Evolutionary conservation across 2,888 invertebrate species (phyloP).

Genomic region (Galeopsomyia nigrocyanea): DNA sequence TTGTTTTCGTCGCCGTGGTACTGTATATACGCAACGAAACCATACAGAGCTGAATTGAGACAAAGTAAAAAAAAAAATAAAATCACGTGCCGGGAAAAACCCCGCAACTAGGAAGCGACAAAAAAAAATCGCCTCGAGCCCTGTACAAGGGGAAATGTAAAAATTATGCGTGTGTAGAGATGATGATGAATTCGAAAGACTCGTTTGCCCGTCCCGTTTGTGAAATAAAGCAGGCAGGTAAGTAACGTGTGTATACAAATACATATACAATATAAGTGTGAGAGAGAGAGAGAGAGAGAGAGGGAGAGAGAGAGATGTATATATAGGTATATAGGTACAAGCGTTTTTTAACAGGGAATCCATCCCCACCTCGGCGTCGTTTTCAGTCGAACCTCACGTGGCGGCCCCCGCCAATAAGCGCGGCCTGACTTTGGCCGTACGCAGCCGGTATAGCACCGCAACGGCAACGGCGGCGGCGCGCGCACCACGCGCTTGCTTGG

Average conservation of each 20-base stretch:
- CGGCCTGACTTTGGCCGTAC: background rate
- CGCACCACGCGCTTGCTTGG: background rate
- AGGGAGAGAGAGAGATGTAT: conserved; percentile 1
- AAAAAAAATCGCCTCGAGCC: no score
- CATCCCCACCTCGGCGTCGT: conserved; percentile 17
- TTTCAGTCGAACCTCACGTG: conserved; percentile 3
- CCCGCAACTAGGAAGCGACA: no score
- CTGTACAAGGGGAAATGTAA: no score
- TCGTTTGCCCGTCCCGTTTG: background rate
- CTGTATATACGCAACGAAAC: no score
- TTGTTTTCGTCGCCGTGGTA: no score
- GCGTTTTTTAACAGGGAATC: background rate
- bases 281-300: conserved; percentile 3
- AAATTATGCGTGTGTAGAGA: background rate
- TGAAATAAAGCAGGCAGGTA: background rate
- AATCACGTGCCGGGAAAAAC: no score
- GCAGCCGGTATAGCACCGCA: background rate
- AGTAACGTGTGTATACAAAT: no score
- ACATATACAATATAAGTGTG: no score
- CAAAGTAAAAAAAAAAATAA: no score
- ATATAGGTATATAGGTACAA: background rate
- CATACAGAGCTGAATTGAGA: no score
- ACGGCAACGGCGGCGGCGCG: conserved; percentile 6
- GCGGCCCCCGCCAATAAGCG: background rate
- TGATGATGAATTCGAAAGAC: background rate